These are phyloP conservation scores for Tipula confusa DNA, from an alignment of 2,888 invertebrate species.

Conservation along the genomic window DNA sequence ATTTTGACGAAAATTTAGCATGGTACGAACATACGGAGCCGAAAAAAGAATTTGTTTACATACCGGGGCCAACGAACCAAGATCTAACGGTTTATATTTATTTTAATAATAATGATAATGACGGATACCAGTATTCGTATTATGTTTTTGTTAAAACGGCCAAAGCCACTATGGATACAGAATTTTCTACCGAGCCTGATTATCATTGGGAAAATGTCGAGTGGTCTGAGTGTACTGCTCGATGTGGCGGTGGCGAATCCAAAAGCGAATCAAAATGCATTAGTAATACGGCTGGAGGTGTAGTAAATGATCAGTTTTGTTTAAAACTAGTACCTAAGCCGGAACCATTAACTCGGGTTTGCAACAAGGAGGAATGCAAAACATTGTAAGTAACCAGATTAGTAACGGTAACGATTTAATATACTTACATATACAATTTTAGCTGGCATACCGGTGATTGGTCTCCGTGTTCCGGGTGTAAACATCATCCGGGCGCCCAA, in stretches of 20 bases:
- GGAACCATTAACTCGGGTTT: slow-evolving; percentile 46
- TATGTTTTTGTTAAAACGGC: neutral
- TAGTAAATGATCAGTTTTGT: slow-evolving; percentile 57
- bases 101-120: slow-evolving; percentile 30
- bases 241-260: slow-evolving; percentile 60
- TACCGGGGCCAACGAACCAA: slow-evolving; percentile 60
- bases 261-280: slow-evolving; percentile 55
- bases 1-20: slow-evolving; percentile 51
- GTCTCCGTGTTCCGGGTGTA: slow-evolving; percentile 59
- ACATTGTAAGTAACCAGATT: slow-evolving; percentile 46
- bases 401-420: neutral
- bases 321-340: slow-evolving; percentile 45
- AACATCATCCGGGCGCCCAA: slow-evolving; percentile 49
- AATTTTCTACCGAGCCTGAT: neutral
- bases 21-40: slow-evolving; percentile 53
- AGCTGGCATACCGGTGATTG: slow-evolving; percentile 63
- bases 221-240: slow-evolving; percentile 59
- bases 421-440: no score
- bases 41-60: slow-evolving; percentile 55
- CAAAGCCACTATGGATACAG: neutral
- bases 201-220: slow-evolving; percentile 61
- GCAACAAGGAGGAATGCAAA: slow-evolving; percentile 52
- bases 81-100: slow-evolving; percentile 49
- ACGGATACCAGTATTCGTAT: slow-evolving; percentile 33
- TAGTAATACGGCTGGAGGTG: slow-evolving; percentile 54